Base-by-base conservation (phyloP, 2,888 invertebrate genomes). In the Seira musarum region DNA sequence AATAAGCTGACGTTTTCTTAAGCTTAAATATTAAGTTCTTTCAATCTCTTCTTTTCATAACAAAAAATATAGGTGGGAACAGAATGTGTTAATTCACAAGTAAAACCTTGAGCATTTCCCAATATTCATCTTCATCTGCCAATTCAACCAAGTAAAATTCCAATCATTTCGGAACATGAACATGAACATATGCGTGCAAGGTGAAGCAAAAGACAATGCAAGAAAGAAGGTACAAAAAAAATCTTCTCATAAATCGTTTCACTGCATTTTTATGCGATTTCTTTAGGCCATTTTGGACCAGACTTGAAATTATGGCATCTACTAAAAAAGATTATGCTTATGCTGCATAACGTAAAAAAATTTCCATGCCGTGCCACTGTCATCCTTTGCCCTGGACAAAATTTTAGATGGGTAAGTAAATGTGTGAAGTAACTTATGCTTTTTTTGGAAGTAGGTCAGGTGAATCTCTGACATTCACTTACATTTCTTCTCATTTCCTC, bases 211-310 rank as follows among this genome's bases (percentile, higher is more conserved):
- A 49, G 17, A 49, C 49, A 49, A 49, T 49, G 49, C 49, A 40
- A 13, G 13, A 13, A 13, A 40, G 40, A 40, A 40, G 40, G 40
- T n/a, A 49, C 15, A 49, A n/a, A 40, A 13, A 40, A 13, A 49
- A 49, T 49, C 8, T 49, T 49, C 49, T 13, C 49, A 49, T 49
- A 49, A 49, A 49, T 49, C 49, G 49, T 49, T 49, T 49, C 49
- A 49, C 49, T 49, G 49, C 49, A 49, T 49, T 49, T 49, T 49
- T 49, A 49, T 49, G 49, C 49, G 49, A 49, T 49, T 49, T 49
- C 49, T 13, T 49, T 2, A n/a, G 17, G 49, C 49, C 49, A 30
- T 49, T 49, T n/a, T 49, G 49, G 49, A 49, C 2, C 49, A 49
- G 3, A 49, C n/a, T n/a, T n/a, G 15, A 15, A 49, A 13, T 49